Evolutionary conservation across 2,113 vertebrate species (phyloP), one percentile per base, ranked within the genome.

Genomic region (Tapirus terrestris): DNA sequence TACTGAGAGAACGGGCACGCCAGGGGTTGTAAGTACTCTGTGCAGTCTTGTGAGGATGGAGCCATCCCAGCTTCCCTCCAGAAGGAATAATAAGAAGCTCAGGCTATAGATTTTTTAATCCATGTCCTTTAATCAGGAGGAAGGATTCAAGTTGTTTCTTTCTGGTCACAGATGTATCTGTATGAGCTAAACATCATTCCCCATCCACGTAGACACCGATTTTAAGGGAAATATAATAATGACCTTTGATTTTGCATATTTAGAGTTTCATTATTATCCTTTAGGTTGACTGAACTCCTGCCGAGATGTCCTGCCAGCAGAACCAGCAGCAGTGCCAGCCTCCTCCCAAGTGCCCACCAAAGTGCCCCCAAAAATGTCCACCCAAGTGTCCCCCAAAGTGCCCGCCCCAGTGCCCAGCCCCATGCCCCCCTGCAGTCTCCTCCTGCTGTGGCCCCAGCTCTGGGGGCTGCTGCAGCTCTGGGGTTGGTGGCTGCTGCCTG

Each of bases 291-390:
- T 36, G 13, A 75, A 63, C 11, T 72, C 4, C 36, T 31, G 12
- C 36, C 5, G 9, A 94, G 33, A 94, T 94, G 67, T 91, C 88
- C 20, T 94, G 88, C 39, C 89, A 92, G 21, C 82, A 95, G 75
- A 94, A 61, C 53, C 76, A 96, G 60, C 23, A 89, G 36, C 67
- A 67, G 36, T 89, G 84, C 58, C 76, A 95, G 7, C 13, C 23
- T 0, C 83, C 65, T 67, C 36, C 75, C 29, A 92, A 72, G 65
- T 53, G 51, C 51, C 51, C 14, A 13, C 51, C 51, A 53, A 53
- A 53, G 51, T 92, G 68, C 12, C 68, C 39, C n/a, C 77, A 33
- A 2, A 91, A 96, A n/a, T 68, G 73, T 36, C 16, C 27, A 0
- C 75, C 48, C 2, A 86, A 76, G 10, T 81, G 43, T 4, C 75